Conservation (phyloP, 2,888 invertebrate species). For the Lasioglossum pauxillum region DNA sequence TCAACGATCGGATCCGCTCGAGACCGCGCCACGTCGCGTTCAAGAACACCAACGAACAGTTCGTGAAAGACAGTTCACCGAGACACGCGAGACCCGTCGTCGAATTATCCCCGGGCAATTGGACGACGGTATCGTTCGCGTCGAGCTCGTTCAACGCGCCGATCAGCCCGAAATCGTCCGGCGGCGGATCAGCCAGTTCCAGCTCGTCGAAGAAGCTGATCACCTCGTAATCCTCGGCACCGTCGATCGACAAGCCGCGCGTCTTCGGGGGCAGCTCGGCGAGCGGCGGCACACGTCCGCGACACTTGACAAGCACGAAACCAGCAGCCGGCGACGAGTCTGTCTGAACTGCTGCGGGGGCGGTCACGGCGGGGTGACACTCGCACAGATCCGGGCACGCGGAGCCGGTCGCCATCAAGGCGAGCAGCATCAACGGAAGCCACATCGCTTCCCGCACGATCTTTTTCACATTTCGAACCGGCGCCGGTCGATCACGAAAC, state of each 20-base stretch:
- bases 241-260: constrained; percentile 66
- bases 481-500: constrained; percentile 43
- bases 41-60: constrained; percentile 76
- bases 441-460: constrained; percentile 75
- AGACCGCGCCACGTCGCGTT: constrained; percentile 74
- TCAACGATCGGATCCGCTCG: constrained; percentile 71
- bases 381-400: constrained; percentile 80
- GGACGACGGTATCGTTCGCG: constrained; percentile 38
- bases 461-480: constrained; percentile 69
- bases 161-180: constrained; percentile 51
- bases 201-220: constrained; percentile 68
- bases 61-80: constrained; percentile 70
- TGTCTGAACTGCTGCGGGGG: constrained; percentile 27
- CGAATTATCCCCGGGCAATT: neutral
- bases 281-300: constrained; percentile 62
- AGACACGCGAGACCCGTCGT: constrained; percentile 58
- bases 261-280: constrained; percentile 68
- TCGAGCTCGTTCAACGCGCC: constrained; percentile 37
- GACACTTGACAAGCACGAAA: constrained; percentile 67
- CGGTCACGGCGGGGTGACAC: constrained; percentile 68
- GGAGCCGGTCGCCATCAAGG: constrained; percentile 81
- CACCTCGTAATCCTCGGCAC: constrained; percentile 70
- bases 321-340: constrained; percentile 42
- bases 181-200: constrained; percentile 41
- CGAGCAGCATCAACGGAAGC: constrained; percentile 80